phyloP scores from a whole-genome alignment of 1,140 invertebrate genomes.

The Drosophila pachea region DNA sequence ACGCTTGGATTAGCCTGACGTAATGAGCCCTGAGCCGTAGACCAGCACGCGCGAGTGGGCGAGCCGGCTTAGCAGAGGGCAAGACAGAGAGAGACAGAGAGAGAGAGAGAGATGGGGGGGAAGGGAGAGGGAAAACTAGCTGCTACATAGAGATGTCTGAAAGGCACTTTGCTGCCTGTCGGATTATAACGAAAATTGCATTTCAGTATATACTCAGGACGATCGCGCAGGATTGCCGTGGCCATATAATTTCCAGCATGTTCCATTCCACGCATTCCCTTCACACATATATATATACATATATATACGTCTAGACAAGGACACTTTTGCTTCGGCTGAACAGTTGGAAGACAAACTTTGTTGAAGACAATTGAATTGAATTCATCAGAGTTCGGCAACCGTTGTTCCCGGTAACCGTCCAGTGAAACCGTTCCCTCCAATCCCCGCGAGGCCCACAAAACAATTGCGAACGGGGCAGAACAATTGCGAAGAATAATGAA shows the following conservation, averaged over 20 bases:
- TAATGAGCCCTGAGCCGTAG: constrained; percentile 50
- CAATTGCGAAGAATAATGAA: constrained; percentile 23
- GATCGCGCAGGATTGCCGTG: too few species aligned
- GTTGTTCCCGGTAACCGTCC: too few species aligned
- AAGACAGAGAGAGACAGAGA: too few species aligned
- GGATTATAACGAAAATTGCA: neutral
- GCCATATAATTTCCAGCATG: too few species aligned
- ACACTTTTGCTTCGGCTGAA: too few species aligned
- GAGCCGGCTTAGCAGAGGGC: constrained; percentile 22
- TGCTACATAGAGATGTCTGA: neutral
- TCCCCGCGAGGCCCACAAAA: constrained; percentile 18
- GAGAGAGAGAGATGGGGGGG: too few species aligned
- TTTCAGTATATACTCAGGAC: too few species aligned
- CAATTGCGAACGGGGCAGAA: constrained; percentile 37
- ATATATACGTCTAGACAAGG: too few species aligned
- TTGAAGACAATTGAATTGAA: neutral
- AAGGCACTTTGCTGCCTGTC: constrained; percentile 6
- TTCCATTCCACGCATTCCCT: too few species aligned
- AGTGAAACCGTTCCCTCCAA: neutral
- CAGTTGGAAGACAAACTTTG: too few species aligned
- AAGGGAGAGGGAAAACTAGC: neutral
- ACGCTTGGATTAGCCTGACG: constrained; percentile 55
- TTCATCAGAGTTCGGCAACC: too few species aligned
- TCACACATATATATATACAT: too few species aligned
- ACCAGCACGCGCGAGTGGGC: constrained; percentile 48